Conservation (phyloP, 2,888 invertebrate species). For the Thereva unica region DNA sequence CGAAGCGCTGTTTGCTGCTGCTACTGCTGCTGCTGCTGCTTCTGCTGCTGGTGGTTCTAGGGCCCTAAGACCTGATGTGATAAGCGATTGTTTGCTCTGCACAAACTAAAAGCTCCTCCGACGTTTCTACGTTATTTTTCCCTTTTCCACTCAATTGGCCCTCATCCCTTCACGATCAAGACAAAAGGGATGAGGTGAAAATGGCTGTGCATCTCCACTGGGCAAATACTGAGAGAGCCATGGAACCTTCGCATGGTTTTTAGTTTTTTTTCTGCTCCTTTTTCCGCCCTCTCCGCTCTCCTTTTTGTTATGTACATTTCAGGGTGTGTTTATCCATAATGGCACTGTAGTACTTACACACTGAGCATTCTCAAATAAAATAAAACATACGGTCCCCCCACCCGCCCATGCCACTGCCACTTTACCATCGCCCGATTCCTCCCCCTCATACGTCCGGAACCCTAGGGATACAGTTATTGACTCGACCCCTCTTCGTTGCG, state of each 20-base stretch:
- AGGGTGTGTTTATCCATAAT: too few species aligned
- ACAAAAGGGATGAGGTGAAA: not conserved
- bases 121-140: constrained; percentile 3
- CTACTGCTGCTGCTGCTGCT: constrained; percentile 16
- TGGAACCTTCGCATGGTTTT: too few species aligned
- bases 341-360: too few species aligned
- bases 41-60: constrained; percentile 4
- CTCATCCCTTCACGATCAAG: constrained; percentile 6
- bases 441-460: too few species aligned
- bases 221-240: constrained; percentile 3
- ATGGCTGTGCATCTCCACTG: constrained; percentile 1
- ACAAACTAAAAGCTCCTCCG: constrained; percentile 22
- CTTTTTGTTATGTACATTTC: too few species aligned
- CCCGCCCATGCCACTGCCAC: too few species aligned
- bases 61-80: constrained; percentile 5
- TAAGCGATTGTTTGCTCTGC: constrained; percentile 24
- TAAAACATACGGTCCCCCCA: too few species aligned
- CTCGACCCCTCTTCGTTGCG: too few species aligned
- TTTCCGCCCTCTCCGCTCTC: too few species aligned
- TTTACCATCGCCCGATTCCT: too few species aligned
- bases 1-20: not conserved
- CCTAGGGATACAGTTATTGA: too few species aligned
- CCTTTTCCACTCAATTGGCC: constrained; percentile 24
- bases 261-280: not conserved
- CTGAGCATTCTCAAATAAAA: too few species aligned